Base-by-base conservation (phyloP, 2,113 vertebrate species). In the Gallinago media region DNA sequence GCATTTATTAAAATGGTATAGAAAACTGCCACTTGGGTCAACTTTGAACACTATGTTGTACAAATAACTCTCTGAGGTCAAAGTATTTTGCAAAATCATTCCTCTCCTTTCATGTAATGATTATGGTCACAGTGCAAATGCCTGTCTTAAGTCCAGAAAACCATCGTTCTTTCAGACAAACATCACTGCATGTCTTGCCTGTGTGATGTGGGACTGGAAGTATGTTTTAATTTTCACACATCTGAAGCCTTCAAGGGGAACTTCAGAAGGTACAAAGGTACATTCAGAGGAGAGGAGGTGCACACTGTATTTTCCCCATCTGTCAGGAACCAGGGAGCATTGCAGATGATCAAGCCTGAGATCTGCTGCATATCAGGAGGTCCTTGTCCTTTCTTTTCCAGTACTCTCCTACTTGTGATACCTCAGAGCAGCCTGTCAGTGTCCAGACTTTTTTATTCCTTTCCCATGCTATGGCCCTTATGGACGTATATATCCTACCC, bases 41-140 rank as follows among this genome's bases (percentile, higher is more conserved):
- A 12, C 59, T 92, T 80, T 5, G n/a, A 80, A 50, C 4, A 26
- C 8, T 34, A 2, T 50, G 23, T 34, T 85, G 22, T 85, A 55
- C 59, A 80, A 92, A 76, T 89, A 90, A 74, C 40, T 27, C 34
- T 88, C 56, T 46, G 54, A 82, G 52, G 73, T 85, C 61, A 85
- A 92, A 70, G 40, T 65, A 72, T 65, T 96, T 94, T 87, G 77
- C 47, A 78, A 86, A 94, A 91, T 87, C 46, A 22, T 83, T 78
- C 61, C 31, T 11, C 20, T 79, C 88, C 32, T 46, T 82, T 79
- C 59, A 17, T 34, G 11, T 74, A 91, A 74, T 91, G 29, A 81
- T 84, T 61, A n/a, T 40, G 72, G 56, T 55, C 76, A 88, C 29
- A 25, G 21, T 47, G 65, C 55, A 92, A 80, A 86, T 86, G 50